These are phyloP conservation scores for Halesus radiatus DNA, from an alignment of 1,140 invertebrate genomes.

Conservation along the genomic window DNA sequence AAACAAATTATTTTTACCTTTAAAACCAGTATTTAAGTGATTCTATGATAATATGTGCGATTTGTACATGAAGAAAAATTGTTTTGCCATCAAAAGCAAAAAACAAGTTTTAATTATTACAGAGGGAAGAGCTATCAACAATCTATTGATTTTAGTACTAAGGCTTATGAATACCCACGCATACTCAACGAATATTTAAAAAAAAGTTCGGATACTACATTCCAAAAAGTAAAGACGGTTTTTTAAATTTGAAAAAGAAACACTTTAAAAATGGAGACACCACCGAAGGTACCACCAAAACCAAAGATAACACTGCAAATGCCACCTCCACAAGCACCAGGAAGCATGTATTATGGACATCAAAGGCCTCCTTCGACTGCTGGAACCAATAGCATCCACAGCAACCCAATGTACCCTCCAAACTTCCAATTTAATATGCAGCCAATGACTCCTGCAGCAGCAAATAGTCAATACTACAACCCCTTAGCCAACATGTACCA, in stretches of 20 bases:
- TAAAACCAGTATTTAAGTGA: too few species aligned
- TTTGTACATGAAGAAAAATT: slow-evolving; percentile 39
- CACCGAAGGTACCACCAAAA: slow-evolving; percentile 60
- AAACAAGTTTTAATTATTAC: slow-evolving; percentile 20
- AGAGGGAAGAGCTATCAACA: slow-evolving; percentile 45
- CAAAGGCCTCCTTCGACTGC: slow-evolving; percentile 66
- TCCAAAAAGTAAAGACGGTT: neutral
- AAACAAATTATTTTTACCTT: too few species aligned
- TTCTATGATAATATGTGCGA: slow-evolving; percentile 44
- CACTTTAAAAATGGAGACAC: slow-evolving; percentile 34
- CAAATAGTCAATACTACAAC: slow-evolving; percentile 68
- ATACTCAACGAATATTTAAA: neutral
- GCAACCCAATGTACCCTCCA: slow-evolving; percentile 46
- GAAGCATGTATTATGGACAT: slow-evolving; percentile 51
- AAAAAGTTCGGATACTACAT: neutral
- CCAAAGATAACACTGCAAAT: slow-evolving; percentile 73
- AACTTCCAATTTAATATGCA: slow-evolving; percentile 62
- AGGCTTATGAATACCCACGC: slow-evolving; percentile 40
- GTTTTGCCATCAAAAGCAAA: slow-evolving; percentile 29
- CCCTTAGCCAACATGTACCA: slow-evolving; percentile 74
- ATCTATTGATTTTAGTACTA: slow-evolving; percentile 40
- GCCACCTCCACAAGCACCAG: slow-evolving; percentile 63
- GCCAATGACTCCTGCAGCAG: slow-evolving; percentile 67
- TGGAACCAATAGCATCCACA: slow-evolving; percentile 58
- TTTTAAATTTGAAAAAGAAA: slow-evolving; percentile 8